Evolutionary conservation across 2,113 vertebrate species (phyloP), one percentile per base, ranked within the genome.

Genomic region (Chinchilla lanigera): DNA sequence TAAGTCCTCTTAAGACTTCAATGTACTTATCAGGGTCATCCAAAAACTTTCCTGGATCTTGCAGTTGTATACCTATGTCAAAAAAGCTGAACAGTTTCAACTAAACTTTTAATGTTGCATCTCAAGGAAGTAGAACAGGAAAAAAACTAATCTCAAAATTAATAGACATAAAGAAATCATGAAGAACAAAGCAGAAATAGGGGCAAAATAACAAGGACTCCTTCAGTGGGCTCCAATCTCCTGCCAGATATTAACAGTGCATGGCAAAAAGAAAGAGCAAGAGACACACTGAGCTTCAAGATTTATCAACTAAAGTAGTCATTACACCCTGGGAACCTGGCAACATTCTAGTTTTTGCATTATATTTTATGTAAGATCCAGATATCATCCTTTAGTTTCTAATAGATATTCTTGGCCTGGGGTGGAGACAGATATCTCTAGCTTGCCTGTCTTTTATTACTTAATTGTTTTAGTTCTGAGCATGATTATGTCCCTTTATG

Each of bases 371-470:
- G 38, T 88, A 73, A 96, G 50, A 54, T 94, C 92, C 61, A 71
- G 11, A 35, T 85, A 12, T 85, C 75, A 69, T 73, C 89, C 91
- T 98, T 96, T 93, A 97, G 75, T 90, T 78, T 93, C 94, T 0
- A 86, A 41, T 0, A 67, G 92, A 58, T 63, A 78, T 61, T 95
- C 47, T 94, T 77, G 75, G 92, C 22, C 38, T 93, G 71, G 56
- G 12, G 50, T 61, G 38, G 83, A 83, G 65, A 87, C 65, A 73
- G 41, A 63, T 44, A 73, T 61, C 20, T 28, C 71, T 22, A 94
- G 30, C 20, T 47, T 71, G 54, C 65, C 20, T 88, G 63, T 47
- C 35, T 96, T 93, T 87, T 28, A 67, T 95, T 95, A 85, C 60
- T 24, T 41, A 58, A n/a, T 86, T 47, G 16, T 83, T n/a, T 35